These are phyloP conservation scores for Callospermophilus lateralis DNA, from an alignment of 2,113 vertebrate species.

Conservation along the genomic window DNA sequence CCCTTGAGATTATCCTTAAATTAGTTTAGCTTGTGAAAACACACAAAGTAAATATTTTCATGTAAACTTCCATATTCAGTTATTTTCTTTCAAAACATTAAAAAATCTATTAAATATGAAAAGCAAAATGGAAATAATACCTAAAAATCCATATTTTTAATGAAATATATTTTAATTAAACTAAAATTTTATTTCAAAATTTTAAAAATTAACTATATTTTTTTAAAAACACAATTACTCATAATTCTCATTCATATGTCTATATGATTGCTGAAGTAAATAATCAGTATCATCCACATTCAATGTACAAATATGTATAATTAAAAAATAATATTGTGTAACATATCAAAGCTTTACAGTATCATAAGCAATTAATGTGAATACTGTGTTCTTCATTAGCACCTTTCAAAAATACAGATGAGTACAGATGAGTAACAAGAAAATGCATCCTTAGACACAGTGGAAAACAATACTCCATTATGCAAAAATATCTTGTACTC, in stretches of 20 bases:
- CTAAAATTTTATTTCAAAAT: background rate
- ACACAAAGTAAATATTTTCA: background rate
- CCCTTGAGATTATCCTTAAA: background rate
- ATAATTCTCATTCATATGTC: background rate
- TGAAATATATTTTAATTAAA: background rate
- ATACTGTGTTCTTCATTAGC: background rate
- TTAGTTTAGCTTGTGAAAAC: background rate
- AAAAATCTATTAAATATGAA: background rate
- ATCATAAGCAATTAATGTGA: background rate
- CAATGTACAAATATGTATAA: background rate
- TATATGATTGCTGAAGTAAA: background rate
- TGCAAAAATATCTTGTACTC: background rate
- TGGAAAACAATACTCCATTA: background rate
- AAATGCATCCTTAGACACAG: background rate
- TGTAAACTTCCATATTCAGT: background rate
- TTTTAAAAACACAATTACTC: background rate
- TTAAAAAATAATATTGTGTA: background rate
- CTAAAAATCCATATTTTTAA: background rate
- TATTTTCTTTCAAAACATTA: background rate
- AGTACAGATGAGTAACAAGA: background rate
- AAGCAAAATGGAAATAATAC: background rate
- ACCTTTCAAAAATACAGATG: background rate
- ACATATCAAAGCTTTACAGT: background rate
- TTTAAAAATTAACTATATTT: background rate
- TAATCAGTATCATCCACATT: background rate